Conservation (phyloP, 2,113 vertebrate genomes). For the Nibea albiflora region DNA sequence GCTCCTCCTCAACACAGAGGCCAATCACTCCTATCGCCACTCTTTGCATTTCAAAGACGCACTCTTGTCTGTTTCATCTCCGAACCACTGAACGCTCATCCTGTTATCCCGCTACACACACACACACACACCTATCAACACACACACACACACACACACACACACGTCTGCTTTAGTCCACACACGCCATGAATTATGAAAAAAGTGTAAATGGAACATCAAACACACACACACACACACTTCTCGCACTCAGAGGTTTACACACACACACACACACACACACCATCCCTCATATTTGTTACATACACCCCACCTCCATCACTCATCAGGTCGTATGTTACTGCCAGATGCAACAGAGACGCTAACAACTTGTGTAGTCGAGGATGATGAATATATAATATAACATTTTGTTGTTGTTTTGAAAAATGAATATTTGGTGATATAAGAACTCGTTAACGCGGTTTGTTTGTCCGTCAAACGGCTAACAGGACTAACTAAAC, state of each 20-base stretch:
- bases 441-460: too few relatives aligned
- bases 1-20: constrained; percentile 64
- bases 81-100: constrained; percentile 62
- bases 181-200: constrained; percentile 78
- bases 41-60: constrained; percentile 85
- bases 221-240: constrained; percentile 61
- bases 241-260: constrained; percentile 36
- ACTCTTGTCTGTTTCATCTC: constrained; percentile 80
- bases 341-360: not conserved
- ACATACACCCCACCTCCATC: constrained; percentile 7
- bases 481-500: not conserved
- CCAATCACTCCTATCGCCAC: constrained; percentile 69
- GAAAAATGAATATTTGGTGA: not conserved
- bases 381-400: too few relatives aligned
- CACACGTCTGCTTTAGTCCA: constrained; percentile 63
- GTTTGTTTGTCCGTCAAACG: too few relatives aligned
- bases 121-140: constrained; percentile 42
- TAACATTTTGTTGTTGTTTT: too few relatives aligned
- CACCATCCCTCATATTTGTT: constrained; percentile 3
- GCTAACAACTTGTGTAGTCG: not conserved
- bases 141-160: constrained; percentile 41
- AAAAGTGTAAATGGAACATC: constrained; percentile 76
- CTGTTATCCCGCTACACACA: constrained; percentile 56
- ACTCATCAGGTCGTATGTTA: constrained; percentile 32
- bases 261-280: constrained; percentile 46